Base-by-base conservation (phyloP, 2,888 invertebrate genomes). In the Crossocerus cetratus region DNA sequence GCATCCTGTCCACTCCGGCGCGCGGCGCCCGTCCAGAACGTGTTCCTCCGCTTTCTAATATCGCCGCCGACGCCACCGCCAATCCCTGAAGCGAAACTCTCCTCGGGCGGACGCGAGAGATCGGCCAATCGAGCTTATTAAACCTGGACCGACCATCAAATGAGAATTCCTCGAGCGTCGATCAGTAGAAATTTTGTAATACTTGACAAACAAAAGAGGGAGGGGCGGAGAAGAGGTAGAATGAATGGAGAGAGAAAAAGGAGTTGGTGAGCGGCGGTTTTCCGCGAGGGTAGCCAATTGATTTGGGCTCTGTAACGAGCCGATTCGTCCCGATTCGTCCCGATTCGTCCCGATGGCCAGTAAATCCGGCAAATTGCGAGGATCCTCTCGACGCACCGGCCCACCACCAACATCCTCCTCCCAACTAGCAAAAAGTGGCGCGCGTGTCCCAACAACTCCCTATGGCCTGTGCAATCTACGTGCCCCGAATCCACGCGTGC, bases 271-370 rank as follows among this genome's bases (percentile, higher is more conserved):
- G 8, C 16, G 13, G 16, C 20, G 65, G 45, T 16, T 21, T 23
- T 54, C 42, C 43, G 11, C 53, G 72, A 59, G 63, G 65, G 63
- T 74, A 54, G 65, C 62, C 55, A 70, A 73, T 73, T 65, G 73
- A 72, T 72, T 74, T 63, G 65, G 65, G 32, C 63, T 72, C 55
- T 60, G 60, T 66, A 72, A 72, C 72, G 72, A 72, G 66, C 45
- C 66, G 59, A 72, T 73, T 66, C 60, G 61, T 65, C 60, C 56
- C 65, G 42, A 54, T 54, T n/a, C n/a, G n/a, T n/a, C n/a, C 45
- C 66, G 59, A 72, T 73, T 66, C 60, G 61, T 65, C 60, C 56
- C 65, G 42, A 54, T 54, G n/a, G 44, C 42, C 74, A 67, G 68
- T 60, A 58, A 68, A 67, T 60, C 43, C 67, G 74, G 57, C 65